Conservation (phyloP, 2,797 vertebrate genomes). For the Pipistrellus pygmaeus region DNA sequence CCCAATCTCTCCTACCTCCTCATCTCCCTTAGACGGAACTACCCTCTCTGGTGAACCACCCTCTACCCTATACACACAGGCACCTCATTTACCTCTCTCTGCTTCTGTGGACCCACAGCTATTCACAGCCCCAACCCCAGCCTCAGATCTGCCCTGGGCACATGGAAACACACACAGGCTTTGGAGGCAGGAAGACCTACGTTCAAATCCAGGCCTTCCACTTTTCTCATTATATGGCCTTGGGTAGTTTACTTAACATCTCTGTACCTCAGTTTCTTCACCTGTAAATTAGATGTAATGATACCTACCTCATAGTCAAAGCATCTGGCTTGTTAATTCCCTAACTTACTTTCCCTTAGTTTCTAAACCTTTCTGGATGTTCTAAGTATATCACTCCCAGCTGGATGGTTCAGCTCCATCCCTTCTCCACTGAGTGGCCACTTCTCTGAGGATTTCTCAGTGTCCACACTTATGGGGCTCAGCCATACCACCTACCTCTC, state of each 20-base stretch:
- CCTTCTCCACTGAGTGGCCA: background rate
- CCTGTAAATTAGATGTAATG: background rate
- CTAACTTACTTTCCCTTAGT: background rate
- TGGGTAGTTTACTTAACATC: background rate
- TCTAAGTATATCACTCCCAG: background rate
- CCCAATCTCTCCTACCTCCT: background rate
- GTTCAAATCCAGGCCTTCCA: background rate
- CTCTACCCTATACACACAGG: background rate
- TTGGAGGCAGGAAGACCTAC: background rate
- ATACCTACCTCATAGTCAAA: background rate
- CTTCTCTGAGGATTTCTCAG: background rate
- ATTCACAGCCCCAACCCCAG: background rate
- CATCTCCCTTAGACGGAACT: background rate
- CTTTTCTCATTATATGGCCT: background rate
- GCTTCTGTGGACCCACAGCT: background rate
- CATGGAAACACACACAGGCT: background rate
- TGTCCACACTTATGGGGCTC: background rate
- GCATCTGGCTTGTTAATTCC: background rate
- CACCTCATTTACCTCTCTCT: background rate
- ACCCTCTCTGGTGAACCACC: background rate
- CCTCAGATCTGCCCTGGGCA: background rate
- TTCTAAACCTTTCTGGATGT: slow-evolving; percentile 1
- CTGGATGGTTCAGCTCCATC: background rate
- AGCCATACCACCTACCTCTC: too few species aligned
- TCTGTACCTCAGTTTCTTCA: slow-evolving; percentile 33